Base-by-base conservation (phyloP, 2,888 invertebrate genomes). In the Brenthis daphne region DNA sequence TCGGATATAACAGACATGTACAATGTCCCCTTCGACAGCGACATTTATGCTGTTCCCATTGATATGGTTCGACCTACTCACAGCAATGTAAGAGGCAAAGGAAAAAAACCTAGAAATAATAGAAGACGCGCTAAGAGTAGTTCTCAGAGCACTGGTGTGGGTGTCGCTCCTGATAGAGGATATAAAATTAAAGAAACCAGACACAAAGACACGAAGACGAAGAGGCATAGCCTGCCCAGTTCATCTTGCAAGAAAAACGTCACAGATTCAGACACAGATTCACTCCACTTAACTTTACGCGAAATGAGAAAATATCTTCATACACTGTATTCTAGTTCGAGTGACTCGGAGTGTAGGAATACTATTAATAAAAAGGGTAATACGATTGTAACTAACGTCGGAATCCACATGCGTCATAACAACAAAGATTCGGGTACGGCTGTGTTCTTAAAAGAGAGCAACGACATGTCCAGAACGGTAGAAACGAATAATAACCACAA, bases 21-120 rank as follows among this genome's bases (percentile, higher is more conserved):
- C 85, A 97, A 97, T 89, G 97, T 97, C 71, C 97, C 97, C 74
- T 96, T 97, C 77, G 97, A 97, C 82, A 97, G 97, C 78, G 97
- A 97, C 85, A 96, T 97, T 76, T 97, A 97, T 83, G 96, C 97
- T 14, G 95, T 97, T 70, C 97, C 97, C 53, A 95, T 97, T 72
- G 97, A 97, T 85, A 96, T 96, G 87, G 95, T 97, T 20, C 93
- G 94, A 72, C 95, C 96, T 55, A 89, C 93, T 74, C 85, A 87
- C 60, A 78, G 77, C 71, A 87, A 84, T 72, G 75, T 84, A 65
- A 87, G 84, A 74, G 85, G 77, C 67, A 90, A 90, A 84, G 88
- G 85, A 56, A 92, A 90, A 77, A 90, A 87, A 75, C 79, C 82
- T 16, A 84, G 89, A 72, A 85, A 76, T 64, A 85, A 83, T 55